These are phyloP conservation scores for Platalea minor DNA, from an alignment of 2,797 vertebrate genomes.

Conservation along the genomic window DNA sequence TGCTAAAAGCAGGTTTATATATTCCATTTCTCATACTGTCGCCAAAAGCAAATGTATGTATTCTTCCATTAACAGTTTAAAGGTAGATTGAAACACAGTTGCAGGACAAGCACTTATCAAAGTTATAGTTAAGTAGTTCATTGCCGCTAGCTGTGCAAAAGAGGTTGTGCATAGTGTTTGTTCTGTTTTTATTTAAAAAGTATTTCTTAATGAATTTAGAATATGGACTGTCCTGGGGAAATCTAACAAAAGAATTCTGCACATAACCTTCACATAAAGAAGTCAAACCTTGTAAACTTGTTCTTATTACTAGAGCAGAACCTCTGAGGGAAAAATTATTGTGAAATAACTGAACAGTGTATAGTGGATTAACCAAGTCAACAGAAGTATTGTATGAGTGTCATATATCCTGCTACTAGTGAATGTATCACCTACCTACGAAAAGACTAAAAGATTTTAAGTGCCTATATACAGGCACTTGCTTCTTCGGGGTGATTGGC, in stretches of 20 bases:
- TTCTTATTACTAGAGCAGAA: not conserved
- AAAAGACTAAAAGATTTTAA: not conserved
- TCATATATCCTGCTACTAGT: not conserved
- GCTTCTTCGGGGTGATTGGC: not conserved
- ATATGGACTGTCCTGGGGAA: not conserved
- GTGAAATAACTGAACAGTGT: not conserved
- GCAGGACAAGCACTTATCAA: not conserved
- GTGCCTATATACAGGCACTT: not conserved
- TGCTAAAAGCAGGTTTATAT: conserved; percentile 18
- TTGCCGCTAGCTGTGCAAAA: not conserved
- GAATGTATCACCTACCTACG: not conserved
- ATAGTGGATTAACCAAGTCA: not conserved
- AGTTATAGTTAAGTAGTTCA: not conserved
- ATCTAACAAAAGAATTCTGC: not conserved
- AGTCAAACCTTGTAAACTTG: not conserved
- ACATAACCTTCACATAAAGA: not conserved
- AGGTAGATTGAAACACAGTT: conserved; percentile 15
- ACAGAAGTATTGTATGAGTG: not conserved
- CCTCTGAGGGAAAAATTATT: not conserved
- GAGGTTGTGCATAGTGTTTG: not conserved
- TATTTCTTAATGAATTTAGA: not conserved
- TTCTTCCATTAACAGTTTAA: conserved; percentile 8
- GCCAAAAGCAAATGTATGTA: not conserved
- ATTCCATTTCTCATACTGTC: conserved; percentile 34
- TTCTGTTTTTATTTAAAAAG: not conserved